Evolutionary conservation across 2,113 vertebrate genomes (phyloP), one percentile per base, ranked within the genome.

Genomic region (Peromyscus maniculatus): DNA sequence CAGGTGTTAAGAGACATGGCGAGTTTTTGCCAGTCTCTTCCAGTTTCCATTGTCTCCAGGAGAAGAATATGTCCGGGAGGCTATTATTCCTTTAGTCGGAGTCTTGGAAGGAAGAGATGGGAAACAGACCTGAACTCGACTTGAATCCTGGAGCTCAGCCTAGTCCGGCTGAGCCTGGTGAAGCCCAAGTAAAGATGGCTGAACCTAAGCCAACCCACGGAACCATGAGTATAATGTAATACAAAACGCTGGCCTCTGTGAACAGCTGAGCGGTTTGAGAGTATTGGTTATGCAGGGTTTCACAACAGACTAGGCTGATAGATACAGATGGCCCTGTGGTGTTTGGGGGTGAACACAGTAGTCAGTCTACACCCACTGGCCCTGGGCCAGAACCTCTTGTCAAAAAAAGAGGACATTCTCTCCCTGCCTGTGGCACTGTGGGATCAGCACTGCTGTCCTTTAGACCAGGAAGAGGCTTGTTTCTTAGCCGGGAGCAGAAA

Each of bases 101-200:
- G 88, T 77, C 72, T 93, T 95, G 87, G 94, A 88, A 92, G 39
- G 55, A 80, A 91, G 66, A 78, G 15, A 15, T 12, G n/a, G 21
- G 88, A 86, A 91, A 93, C 82, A 82, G 96, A 94, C 52, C 74
- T 39, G 87, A 95, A 49, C 74, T 39, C 87, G 9, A 46, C 90
- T 66, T 71, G 90, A 64, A 91, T 77, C 69, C 90, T 97, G 91
- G 93, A 92, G 57, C 22, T 26, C 57, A 83, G 89, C 91, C 87
- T 74, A 17, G 36, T 43, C 36, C 0, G 28, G 83, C 87, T 19
- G 55, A 49, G 77, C 89, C 1, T 26, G 26, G 16, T 15, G 11
- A 62, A 94, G 22, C 57, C 46, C 62, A 10, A 43, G 72, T 24
- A 26, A 57, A 88, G 28, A 24, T 15, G 79, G 82, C 95, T 75